Conservation (phyloP, 2,888 invertebrate species). For the Germaria angustata region DNA sequence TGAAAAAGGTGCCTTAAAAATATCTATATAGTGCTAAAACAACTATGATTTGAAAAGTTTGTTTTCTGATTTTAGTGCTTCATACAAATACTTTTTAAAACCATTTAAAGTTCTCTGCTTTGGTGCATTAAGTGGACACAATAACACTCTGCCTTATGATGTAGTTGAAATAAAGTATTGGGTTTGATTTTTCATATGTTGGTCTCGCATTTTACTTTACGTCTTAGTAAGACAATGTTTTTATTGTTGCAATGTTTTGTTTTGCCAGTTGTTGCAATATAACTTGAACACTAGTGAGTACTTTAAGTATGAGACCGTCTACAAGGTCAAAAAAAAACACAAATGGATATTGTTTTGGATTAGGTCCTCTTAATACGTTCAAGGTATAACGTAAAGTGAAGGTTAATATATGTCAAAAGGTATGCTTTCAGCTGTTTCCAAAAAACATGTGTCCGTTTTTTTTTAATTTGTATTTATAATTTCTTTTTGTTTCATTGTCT, state of each 20-base stretch:
- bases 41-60: too few relatives aligned
- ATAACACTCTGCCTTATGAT: conserved; percentile 9
- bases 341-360: conserved; percentile 3
- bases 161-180: conserved; percentile 45
- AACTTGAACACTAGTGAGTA: background rate
- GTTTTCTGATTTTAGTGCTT: too few relatives aligned
- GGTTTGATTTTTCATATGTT: conserved; percentile 47
- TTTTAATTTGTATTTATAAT: background rate
- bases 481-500: background rate
- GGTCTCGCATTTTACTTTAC: conserved; percentile 35
- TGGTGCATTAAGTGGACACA: conserved; percentile 8
- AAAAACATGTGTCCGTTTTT: conserved; percentile 58
- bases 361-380: conserved; percentile 38
- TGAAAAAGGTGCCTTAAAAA: too few relatives aligned
- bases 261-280: background rate
- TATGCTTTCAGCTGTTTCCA: conserved; percentile 61
- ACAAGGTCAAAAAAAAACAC: background rate
- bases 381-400: conserved; percentile 53
- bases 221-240: conserved; percentile 37
- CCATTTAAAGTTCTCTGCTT: background rate
- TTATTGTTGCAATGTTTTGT: background rate
- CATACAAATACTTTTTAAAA: too few relatives aligned
- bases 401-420: conserved; percentile 66
- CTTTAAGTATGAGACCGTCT: conserved; percentile 8
- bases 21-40: too few relatives aligned